Base-by-base conservation (phyloP, 1,140 invertebrate species). In the Centruroides vittatus region DNA sequence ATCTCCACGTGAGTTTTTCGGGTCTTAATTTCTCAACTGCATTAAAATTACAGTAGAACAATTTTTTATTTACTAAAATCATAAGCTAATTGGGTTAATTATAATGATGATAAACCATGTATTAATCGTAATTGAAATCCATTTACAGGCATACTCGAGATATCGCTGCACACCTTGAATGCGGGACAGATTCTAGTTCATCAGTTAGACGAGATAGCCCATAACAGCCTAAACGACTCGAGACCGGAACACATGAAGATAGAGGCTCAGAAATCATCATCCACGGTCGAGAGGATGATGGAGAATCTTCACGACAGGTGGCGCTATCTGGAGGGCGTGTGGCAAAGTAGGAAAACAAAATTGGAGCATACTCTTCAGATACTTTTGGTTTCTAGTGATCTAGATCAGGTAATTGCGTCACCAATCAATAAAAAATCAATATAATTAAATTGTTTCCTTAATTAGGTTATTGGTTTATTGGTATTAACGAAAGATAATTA, bases 291-390 rank as follows among this genome's bases (percentile, higher is more conserved):
- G 70, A 78, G 79, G 61, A 86, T 84, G 83, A 67, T 88, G 63
- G 86, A 89, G 69, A 78, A 79, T 46, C 74, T 92, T 23, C 89
- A 92, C 65, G 84, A 90, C 68, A 79, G 83, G 65, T 74, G 89
- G 64, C 80, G 82, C 64, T 74, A 80, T 62, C 74, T 92, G 46
- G 88, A 92, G 70, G 72, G 81, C 8, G 79, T 83, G n/a, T 89
- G 86, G 78, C 79, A 81, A 62, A 81, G 74, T 65, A 75, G 74
- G 34, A 74, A 75, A 66, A 68, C 71, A 3, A 79, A 86, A 67
- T 76, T 90, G 62, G 86, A 89, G 68, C 86, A 91, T 72, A 86
- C 86, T 64, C 74, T 89, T 60, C 84, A 85, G 48, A 74, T 41
- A 89, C 34, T 83, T 84, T 53, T 72, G 87, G 59, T 74, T 90